These are phyloP conservation scores for Trichacis sp. DNA, from an alignment of 2,888 invertebrate genomes.

Conservation along the genomic window DNA sequence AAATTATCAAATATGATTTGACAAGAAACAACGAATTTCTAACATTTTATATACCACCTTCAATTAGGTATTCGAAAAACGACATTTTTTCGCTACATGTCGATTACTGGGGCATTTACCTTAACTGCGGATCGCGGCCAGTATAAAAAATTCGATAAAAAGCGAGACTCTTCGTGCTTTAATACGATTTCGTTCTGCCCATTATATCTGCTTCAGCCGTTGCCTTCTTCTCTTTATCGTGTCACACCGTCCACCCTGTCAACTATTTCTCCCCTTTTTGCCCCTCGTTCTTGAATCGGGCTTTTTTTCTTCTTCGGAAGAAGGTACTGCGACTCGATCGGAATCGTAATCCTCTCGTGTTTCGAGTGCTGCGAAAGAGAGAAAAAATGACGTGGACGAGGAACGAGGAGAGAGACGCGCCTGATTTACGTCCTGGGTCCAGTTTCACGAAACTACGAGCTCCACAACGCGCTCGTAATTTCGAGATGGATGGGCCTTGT, in stretches of 20 bases:
- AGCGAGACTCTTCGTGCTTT: constrained; percentile 54
- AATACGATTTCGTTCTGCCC: constrained; percentile 61
- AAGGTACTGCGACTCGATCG: constrained; percentile 41
- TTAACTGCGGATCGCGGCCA: too few relatives aligned
- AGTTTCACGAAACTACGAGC: constrained; percentile 46
- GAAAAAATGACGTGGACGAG: constrained; percentile 41
- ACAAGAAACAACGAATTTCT: too few relatives aligned
- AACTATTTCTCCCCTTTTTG: constrained; percentile 17
- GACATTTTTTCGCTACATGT: too few relatives aligned
- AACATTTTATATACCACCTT: too few relatives aligned
- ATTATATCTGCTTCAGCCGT: constrained; percentile 52
- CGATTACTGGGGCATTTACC: too few relatives aligned
- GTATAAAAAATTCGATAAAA: too few relatives aligned
- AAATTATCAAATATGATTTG: too few relatives aligned
- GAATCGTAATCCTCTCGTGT: constrained; percentile 52
- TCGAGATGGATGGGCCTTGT: constrained; percentile 20
- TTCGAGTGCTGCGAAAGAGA: constrained; percentile 40
- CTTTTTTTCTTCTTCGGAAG: constrained; percentile 36
- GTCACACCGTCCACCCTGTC: constrained; percentile 45
- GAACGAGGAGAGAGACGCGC: constrained; percentile 25
- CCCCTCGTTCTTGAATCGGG: constrained; percentile 16
- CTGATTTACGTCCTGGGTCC: constrained; percentile 52
- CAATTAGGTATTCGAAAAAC: too few relatives aligned
- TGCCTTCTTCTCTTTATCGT: constrained; percentile 44
- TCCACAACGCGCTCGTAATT: constrained; percentile 17